Base-by-base conservation (phyloP, 2,888 invertebrate species). In the Stenichneumon culpator region DNA sequence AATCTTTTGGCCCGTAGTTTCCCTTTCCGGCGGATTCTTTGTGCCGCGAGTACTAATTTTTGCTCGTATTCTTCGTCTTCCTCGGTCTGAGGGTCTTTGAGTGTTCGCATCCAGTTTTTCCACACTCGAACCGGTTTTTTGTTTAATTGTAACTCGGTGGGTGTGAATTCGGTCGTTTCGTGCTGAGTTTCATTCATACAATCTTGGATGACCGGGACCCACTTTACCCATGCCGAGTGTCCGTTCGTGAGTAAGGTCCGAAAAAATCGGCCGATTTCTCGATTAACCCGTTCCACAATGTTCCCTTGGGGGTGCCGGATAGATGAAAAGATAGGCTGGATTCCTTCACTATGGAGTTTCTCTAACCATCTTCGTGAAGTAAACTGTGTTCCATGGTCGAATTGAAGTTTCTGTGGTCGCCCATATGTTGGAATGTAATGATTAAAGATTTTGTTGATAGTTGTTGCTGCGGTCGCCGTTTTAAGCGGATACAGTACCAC, bases 321-420 rank as follows among this genome's bases (percentile, higher is more conserved):
- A 0, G 70, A 79, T 0, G 78, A 69, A 9, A 52, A 70, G 0
- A 70, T 14, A n/a, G n/a, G n/a, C n/a, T n/a, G n/a, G n/a, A n/a
- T n/a, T n/a, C n/a, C n/a, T 11, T 65, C 79, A 0, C 22, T 25
- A 2, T 28, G 19, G 0, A 79, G n/a, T n/a, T 65, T 65, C 0
- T 65, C 11, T 6, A 65, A 1, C 79, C 72, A 79, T 25, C 28
- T 54, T 0, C 11, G 3, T 0, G 65, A 57, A 0, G 79, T 79
- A 14, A 72, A 79, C 7, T 72, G 79, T 0, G 79, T 79, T 0
- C 79, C 79, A 3, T 79, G 79, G 11, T 79, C 79, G 16, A 52
- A 72, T 39, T 52, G 54, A 0, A 79, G 0, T 11, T 11, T 11
- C 4, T 11, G 4, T 0, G 67, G 77, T 16, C 68, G 54, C 0